Evolutionary conservation across 2,797 vertebrate species (phyloP), one percentile per base, ranked within the genome.

Genomic region (Tinamus major): DNA sequence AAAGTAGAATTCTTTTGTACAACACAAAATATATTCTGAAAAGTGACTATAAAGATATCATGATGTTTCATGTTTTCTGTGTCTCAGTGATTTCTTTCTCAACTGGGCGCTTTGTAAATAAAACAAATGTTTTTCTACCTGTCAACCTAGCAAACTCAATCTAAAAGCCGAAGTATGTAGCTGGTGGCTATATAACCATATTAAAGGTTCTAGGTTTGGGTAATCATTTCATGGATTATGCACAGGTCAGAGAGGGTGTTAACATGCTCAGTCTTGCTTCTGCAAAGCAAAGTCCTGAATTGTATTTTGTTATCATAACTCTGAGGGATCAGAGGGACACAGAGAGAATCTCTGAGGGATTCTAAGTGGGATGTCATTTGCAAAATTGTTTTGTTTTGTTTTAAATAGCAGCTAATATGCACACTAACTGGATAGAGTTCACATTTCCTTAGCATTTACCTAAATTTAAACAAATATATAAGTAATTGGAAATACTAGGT

Each of bases 141-240:
- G 42, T 68, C 68, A 90, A 35, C 26, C 26, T 87, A 51, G 15
- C 0, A 0, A 75, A 67, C 16, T 41, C 41, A 92, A 76, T 59
- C 51, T 85, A 79, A 82, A 94, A 92, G n/a, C 78, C 63, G 92
- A 87, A 79, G 41, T 87, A 14, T 11, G 23, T 76, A 78, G 63
- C 42, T 93, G 63, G 29, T 94, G 35, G 51, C 39, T 71, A 53
- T 18, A 35, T 35, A 72, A 48, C 29, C 37, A 35, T 58, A 58
- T 33, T 63, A 78, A 86, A 67, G 39, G n/a, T 39, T 62, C 23
- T 42, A 75, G 61, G 78, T 87, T 71, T 86, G 17, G 33, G 86
- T 93, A 92, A 95, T 94, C 92, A 83, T 53, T 86, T 51, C 35
- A 37, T 35, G 82, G 85, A 85, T 89, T 79, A 89, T 44, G 41